These are phyloP conservation scores for Graphium colonna DNA, from an alignment of 2,888 invertebrate genomes.

Conservation along the genomic window DNA sequence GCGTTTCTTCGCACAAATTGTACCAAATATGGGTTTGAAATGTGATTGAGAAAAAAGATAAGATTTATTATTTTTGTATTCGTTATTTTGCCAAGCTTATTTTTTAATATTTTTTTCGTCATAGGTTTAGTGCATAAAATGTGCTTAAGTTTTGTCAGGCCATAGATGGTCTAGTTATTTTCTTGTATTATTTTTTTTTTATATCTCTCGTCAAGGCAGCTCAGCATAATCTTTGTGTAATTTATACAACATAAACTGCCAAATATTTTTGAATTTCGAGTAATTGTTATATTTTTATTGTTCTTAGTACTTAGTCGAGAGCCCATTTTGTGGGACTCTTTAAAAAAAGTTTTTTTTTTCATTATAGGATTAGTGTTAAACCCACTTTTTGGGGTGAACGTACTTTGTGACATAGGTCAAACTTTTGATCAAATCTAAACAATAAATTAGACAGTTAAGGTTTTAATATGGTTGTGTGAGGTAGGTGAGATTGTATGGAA, in stretches of 20 bases:
- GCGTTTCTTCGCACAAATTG: slow-evolving; percentile 26
- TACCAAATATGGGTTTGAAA: slow-evolving; percentile 39
- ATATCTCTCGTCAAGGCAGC: slow-evolving; percentile 38
- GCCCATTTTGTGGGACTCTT: slow-evolving; percentile 27
- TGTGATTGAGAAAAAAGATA: slow-evolving; percentile 51
- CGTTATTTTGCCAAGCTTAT: slow-evolving; percentile 61
- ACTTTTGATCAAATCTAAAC: slow-evolving; percentile 32
- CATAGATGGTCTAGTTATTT: slow-evolving; percentile 36
- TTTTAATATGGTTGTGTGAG: slow-evolving; percentile 34
- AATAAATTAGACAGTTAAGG: slow-evolving; percentile 36
- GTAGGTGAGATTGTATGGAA: slow-evolving; percentile 33
- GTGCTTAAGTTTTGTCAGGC: slow-evolving; percentile 45
- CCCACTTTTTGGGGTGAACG: slow-evolving; percentile 37
- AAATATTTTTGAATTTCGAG: slow-evolving; percentile 37
- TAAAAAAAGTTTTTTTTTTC: slow-evolving; percentile 28
- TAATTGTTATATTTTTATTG: slow-evolving; percentile 37
- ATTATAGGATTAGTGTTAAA: slow-evolving; percentile 28
- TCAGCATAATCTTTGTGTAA: slow-evolving; percentile 28
- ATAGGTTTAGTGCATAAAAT: slow-evolving; percentile 42
- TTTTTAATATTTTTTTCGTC: slow-evolving; percentile 54
- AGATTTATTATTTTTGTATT: slow-evolving; percentile 62
- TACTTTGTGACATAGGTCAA: slow-evolving; percentile 41
- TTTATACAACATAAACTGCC: slow-evolving; percentile 38
- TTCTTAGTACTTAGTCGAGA: slow-evolving; percentile 43
- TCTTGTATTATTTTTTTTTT: slow-evolving; percentile 42